Conservation (phyloP, 2,888 invertebrate species). For the Cephus rjabovi region DNA sequence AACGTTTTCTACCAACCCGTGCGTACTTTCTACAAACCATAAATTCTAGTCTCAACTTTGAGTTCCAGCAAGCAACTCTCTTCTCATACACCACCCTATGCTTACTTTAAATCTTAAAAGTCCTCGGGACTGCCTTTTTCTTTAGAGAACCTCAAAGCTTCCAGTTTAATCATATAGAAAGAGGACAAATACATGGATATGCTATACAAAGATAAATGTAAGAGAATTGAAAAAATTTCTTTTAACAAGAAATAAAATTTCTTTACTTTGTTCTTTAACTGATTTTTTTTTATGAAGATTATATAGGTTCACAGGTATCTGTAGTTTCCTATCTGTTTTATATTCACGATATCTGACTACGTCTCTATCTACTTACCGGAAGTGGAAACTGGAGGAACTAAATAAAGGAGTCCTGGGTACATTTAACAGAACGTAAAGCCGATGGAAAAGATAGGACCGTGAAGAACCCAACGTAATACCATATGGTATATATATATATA, state of each 20-base stretch:
- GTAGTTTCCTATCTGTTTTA: not conserved
- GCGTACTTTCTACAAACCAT: not conserved
- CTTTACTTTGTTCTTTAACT: not conserved
- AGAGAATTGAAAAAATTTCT: no score
- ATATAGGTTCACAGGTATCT: not conserved
- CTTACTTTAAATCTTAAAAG: slow-evolving; percentile 11
- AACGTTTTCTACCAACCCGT: not conserved
- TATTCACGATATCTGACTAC: not conserved
- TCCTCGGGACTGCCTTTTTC: not conserved
- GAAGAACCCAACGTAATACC: slow-evolving; percentile 2
- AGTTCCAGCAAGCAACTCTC: not conserved
- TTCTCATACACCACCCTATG: slow-evolving; percentile 7
- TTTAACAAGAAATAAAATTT: no score
- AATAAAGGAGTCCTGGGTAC: slow-evolving; percentile 1
- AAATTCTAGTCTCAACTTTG: not conserved
- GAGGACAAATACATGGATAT: no score
- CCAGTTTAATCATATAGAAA: not conserved
- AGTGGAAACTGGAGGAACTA: not conserved
- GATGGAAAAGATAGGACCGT: not conserved
- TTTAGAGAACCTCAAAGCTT: not conserved
- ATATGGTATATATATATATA: slow-evolving; percentile 30
- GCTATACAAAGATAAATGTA: no score
- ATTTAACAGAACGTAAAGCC: slow-evolving; percentile 10
- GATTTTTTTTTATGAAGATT: not conserved
- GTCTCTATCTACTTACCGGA: slow-evolving; percentile 7